Evolutionary conservation across 2,797 vertebrate genomes (phyloP).

Genomic region (Thalassophryne amazonica): DNA sequence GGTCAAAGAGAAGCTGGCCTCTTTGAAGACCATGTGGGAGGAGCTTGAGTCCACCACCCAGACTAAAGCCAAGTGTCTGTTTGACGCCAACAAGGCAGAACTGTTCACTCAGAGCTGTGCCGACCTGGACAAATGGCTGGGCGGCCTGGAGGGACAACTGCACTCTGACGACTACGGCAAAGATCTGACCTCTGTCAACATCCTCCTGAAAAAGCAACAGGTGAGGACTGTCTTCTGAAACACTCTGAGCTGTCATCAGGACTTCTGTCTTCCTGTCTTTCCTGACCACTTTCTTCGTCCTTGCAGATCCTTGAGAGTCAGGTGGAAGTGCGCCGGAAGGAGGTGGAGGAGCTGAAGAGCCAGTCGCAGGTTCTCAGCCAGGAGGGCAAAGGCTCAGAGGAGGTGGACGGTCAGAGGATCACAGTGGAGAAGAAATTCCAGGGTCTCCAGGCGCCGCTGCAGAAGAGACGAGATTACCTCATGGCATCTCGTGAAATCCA

Average conservation of each 20-base stretch:
- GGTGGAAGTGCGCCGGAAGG: conserved; percentile 93
- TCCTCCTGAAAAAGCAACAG: conserved; percentile 98
- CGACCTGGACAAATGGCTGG: conserved; percentile 95
- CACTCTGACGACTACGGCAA: conserved; percentile 96
- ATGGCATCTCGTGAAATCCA: conserved; percentile 93
- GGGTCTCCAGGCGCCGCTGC: conserved; percentile 82
- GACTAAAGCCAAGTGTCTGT: conserved; percentile 96
- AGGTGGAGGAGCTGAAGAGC: conserved; percentile 88
- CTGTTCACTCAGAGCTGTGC: conserved; percentile 98
- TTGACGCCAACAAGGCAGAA: conserved; percentile 97
- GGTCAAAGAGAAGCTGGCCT: conserved; percentile 90
- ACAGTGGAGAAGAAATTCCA: conserved; percentile 87
- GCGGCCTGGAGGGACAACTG: conserved; percentile 88
- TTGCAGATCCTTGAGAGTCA: conserved; percentile 92
- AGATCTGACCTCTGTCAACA: conserved; percentile 97
- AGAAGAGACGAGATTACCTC: conserved; percentile 84
- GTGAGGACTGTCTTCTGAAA: too few relatives aligned
- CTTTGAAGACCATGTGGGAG: conserved; percentile 87
- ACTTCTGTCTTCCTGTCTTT: not conserved
- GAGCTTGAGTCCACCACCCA: conserved; percentile 95
- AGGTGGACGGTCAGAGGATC: conserved; percentile 87
- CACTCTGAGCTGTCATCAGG: not conserved
- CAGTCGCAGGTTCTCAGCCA: conserved; percentile 88
- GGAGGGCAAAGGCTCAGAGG: conserved; percentile 91
- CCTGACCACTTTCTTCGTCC: not conserved